phyloP scores from a whole-genome alignment of 2,797 vertebrate genomes.

The Squalus acanthias region DNA sequence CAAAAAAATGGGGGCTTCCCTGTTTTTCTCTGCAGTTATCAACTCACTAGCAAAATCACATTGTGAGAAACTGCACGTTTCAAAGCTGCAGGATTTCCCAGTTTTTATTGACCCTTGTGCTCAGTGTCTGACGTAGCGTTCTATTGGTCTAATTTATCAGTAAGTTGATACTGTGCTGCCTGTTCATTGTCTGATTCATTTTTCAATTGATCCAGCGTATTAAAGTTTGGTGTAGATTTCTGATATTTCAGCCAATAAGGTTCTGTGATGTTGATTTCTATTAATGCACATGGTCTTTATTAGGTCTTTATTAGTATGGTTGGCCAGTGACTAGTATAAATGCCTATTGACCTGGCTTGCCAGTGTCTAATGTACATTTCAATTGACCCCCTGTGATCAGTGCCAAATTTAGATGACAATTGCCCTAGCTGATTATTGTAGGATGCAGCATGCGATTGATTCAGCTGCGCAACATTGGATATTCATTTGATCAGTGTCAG shows the following conservation, averaged over 20 bases:
- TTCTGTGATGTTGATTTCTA: neutral
- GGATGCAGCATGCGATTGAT: neutral
- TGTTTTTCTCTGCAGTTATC: neutral
- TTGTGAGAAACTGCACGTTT: neutral
- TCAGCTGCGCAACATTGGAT: neutral
- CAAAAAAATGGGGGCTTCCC: neutral
- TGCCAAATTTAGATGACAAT: slow-evolving; percentile 2
- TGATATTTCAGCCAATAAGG: neutral
- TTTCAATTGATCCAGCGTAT: neutral
- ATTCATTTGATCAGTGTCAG: neutral
- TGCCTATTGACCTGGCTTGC: neutral
- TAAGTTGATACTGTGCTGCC: neutral
- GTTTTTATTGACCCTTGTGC: neutral
- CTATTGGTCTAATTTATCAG: neutral
- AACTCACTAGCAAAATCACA: neutral
- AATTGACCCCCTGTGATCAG: neutral
- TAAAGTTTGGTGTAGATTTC: neutral
- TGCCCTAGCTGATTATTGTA: neutral
- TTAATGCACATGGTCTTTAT: neutral
- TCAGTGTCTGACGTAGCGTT: neutral
- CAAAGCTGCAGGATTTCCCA: neutral
- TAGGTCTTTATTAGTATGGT: neutral
- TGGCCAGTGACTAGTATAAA: neutral
- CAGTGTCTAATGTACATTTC: neutral
- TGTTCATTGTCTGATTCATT: neutral